Base-by-base conservation (phyloP, 2,888 invertebrate genomes). In the Smittia sp. region DNA sequence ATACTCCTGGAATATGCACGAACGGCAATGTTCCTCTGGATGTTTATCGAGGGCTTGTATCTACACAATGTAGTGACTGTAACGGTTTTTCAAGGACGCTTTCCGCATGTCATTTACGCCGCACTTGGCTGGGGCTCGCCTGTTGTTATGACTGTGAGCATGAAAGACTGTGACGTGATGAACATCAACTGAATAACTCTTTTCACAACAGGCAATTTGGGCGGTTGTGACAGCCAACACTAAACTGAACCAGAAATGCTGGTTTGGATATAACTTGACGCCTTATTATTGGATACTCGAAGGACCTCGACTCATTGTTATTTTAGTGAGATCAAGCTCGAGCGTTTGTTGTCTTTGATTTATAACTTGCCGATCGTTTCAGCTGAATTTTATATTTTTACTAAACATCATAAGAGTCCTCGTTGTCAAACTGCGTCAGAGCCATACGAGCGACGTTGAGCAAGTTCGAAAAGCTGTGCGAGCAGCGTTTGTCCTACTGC, bases 21-120 rank as follows among this genome's bases (percentile, higher is more conserved):
- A 75, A 92, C 94, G 0, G 91, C 93, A 0, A 94, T 94, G 88
- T 97, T 96, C 79, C 90, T 92, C 88, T 98, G 98, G 96, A 97
- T 97, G 95, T 92, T 97, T 78, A 90, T 96, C 72, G 97, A 98
- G 80, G 97, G 96, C 0, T 84, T 95, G 13, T 94, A 94, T 79
- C 84, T 98, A 24, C 92, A 96, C 81, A 91, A 89, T 76, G 89
- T 93, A 80, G 89, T 95, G 46, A 91, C 94, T 73, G 88, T 89
- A 0, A 88, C 88, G 4, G 88, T 89, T 0, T 86, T 92, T 77
- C 88, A 89, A 79, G 89, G 88, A 74, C 79, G 79, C 0, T 81
- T 83, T 46, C 81, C 84, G 0, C 86, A 88, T 75, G 83, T 84
- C 1, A 84, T 87, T 74, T 90, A 90, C 79, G 86, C 87, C 65